Evolutionary conservation across 2,888 invertebrate species (phyloP).

Genomic region (Xylota sylvarum): DNA sequence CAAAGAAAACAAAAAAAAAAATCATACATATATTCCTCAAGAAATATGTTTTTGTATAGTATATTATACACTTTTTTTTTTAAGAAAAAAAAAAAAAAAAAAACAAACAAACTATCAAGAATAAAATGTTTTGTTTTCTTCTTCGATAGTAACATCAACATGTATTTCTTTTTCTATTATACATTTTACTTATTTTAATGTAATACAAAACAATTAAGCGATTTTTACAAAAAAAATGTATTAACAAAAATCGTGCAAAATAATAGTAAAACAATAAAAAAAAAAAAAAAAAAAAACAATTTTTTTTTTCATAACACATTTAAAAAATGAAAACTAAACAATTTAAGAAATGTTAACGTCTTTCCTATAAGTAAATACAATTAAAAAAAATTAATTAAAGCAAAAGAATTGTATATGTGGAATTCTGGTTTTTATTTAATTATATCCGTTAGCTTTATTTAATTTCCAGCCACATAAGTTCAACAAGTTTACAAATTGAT

Average conservation of each 20-base stretch:
- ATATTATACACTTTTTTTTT: conserved; percentile 40
- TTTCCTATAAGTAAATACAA: conserved; percentile 69
- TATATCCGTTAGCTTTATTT: too few relatives aligned
- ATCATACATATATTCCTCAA: conserved; percentile 9
- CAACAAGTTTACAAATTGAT: too few relatives aligned
- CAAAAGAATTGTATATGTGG: conserved; percentile 57
- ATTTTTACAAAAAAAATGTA: conserved; percentile 33
- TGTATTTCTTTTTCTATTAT: conserved; percentile 36
- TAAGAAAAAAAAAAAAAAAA: too few relatives aligned
- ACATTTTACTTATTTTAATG: conserved; percentile 55
- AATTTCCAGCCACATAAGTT: too few relatives aligned
- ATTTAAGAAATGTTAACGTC: conserved; percentile 63
- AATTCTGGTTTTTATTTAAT: conserved; percentile 36
- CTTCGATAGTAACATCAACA: conserved; percentile 11
- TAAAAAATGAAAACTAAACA: conserved; percentile 45
- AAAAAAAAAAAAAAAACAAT: conserved; percentile 20
- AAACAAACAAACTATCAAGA: conserved; percentile 8
- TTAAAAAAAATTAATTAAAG: conserved; percentile 53
- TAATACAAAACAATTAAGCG: conserved; percentile 36
- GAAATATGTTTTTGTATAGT: conserved; percentile 48
- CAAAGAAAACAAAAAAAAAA: conserved; percentile 13
- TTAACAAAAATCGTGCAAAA: conserved; percentile 58
- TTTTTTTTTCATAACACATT: conserved; percentile 35
- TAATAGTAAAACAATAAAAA: conserved; percentile 51
- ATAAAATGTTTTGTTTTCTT: conserved; percentile 24